Base-by-base conservation (phyloP, 2,888 invertebrate genomes). In the Pyrochroa serraticornis region DNA sequence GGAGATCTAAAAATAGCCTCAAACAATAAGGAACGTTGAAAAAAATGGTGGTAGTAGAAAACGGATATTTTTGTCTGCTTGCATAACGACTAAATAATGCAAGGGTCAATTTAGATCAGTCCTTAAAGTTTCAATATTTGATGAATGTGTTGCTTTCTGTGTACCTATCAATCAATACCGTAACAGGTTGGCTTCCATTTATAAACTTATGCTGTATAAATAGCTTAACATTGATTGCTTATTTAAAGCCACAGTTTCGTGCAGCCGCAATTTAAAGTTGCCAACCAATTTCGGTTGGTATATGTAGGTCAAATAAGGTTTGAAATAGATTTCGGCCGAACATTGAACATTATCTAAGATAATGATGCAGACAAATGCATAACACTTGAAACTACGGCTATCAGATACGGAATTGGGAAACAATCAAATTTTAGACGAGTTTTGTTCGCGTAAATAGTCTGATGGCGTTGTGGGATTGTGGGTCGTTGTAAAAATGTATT, bases 121-220 rank as follows among this genome's bases (percentile, higher is more conserved):
- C 22, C 5, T 22, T 22, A 22, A 22, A 5, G 22, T 22, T 22
- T 22, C 22, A 22, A 22, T 22, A 3, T 22, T 22, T 22, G 22
- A 22, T 22, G 22, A 22, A 22, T 22, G 22, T 22, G 22, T 22
- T 22, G n/a, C 41, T 31, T 42, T 42, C 42, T 22, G 32, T 7
- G 9, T 30, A 9, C 42, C 32, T 34, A 50, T 39, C 38, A 50
- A 56, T 56, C 49, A 41, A 56, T 56, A 50, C 35, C 34, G 41
- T 56, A 50, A 56, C 44, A 50, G 50, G 50, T 56, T 45, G 44
- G 39, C 49, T 55, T 55, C 49, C 45, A 56, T 56, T 56, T 50
- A 50, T 56, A 50, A 49, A 44, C 48, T 45, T 45, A 45, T 52
- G 8, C 43, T 12, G 38, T 52, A 53, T 53, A 53, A 53, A 53